These are phyloP conservation scores for Onychomys torridus DNA, from an alignment of 2,797 vertebrate species.

Conservation along the genomic window DNA sequence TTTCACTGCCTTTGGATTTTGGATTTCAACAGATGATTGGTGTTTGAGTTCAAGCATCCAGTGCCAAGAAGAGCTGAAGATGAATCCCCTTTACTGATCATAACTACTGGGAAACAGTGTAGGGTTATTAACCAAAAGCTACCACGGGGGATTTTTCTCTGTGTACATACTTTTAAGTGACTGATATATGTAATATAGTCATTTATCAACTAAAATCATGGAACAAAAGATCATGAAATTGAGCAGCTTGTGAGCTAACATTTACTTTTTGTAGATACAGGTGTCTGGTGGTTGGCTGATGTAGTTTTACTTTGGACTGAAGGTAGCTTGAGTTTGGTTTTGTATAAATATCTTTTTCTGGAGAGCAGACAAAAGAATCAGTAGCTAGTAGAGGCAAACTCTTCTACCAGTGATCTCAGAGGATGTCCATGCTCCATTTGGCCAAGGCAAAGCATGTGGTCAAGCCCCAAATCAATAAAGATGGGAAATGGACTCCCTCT, in stretches of 20 bases:
- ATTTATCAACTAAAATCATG: not conserved
- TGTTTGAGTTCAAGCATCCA: not conserved
- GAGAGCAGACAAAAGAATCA: not conserved
- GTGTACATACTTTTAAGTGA: not conserved
- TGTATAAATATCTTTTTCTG: not conserved
- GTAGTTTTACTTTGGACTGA: not conserved
- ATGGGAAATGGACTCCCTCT: not conserved
- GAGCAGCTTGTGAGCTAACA: not conserved
- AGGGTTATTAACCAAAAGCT: not conserved
- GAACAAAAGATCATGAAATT: not conserved
- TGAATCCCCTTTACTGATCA: not conserved
- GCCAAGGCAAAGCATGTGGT: not conserved
- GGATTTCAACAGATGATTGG: not conserved
- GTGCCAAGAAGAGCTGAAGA: not conserved
- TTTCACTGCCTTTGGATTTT: not conserved
- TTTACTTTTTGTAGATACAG: not conserved
- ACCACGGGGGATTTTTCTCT: not conserved
- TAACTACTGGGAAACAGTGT: not conserved
- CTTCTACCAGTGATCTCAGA: not conserved
- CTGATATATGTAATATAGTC: not conserved
- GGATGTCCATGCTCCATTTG: not conserved
- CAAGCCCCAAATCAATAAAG: not conserved
- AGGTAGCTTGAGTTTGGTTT: not conserved
- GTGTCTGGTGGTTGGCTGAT: not conserved
- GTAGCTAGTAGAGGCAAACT: not conserved